Evolutionary conservation across 2,888 invertebrate species (phyloP), one percentile per base, ranked within the genome.

Genomic region (Bombylius discolor): DNA sequence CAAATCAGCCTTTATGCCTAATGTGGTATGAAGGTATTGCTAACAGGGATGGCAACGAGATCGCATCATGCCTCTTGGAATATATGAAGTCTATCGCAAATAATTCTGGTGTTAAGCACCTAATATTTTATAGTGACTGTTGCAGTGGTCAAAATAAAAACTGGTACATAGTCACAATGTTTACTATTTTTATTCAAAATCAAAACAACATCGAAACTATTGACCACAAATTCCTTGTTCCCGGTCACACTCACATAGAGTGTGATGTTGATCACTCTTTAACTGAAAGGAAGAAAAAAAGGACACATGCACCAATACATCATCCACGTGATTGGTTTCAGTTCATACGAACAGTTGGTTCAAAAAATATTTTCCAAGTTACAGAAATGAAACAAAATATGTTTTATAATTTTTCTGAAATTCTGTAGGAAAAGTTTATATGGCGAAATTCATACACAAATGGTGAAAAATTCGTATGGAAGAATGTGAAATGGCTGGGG

Each of bases 21-120:
- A 66, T 66, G 65, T 68, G 67, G 63, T 61, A 66, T 55, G 65
- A 67, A 58, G 60, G 58, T n/a, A 62, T 55, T 55, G 61, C 47
- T 60, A 56, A 39, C 56, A 64, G 57, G 64, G 64, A 13, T 62
- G 61, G 34, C 13, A 64, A 65, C 49, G 59, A 68, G 56, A 65
- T 66, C 45, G 62, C 60, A n/a, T 63, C 61, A 39, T 63, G 62
- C 59, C 45, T 62, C 34, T 60, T 59, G 46, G 33, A 61, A 42
- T 58, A 59, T 54, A n/a, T 63, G 39, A 49, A 58, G 34, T 32
- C 39, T 46, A 36, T 62, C 14, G 46, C 53, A 48, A 51, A 51
- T 44, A 48, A 53, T 47, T 48, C 47, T 36, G 56, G 48, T 45
- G 13, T 45, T 36, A 52, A 52, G 14, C 56, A 56, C 31, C 34